Base-by-base conservation (phyloP, 2,113 vertebrate genomes). In the Rhabdomys dilectus region DNA sequence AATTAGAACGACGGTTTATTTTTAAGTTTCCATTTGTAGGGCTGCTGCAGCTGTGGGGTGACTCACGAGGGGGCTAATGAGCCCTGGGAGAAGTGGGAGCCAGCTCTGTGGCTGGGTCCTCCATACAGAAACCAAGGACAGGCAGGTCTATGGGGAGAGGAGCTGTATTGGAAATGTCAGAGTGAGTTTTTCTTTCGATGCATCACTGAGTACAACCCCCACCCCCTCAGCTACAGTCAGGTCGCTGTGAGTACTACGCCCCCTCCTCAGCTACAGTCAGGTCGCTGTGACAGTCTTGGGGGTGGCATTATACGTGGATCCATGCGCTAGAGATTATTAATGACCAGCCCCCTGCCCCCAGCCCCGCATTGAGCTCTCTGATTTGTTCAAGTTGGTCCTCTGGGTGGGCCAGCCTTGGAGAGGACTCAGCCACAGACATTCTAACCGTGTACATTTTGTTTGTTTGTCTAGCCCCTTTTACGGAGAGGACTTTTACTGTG, bases 401-500 rank as follows among this genome's bases (percentile, higher is more conserved):
- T 26, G 60, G 75, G 31, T 13, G 7, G 4, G 21, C 29, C 16
- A 39, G 66, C 10, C 56, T 26, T 4, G 4, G 42, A 10, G 42
- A 8, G 21, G 39, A 77, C 58, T 17, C 51, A 21, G 34, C 8
- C 19, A 42, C 39, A 7, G 11, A 2, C 13, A 22, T 68, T 77
- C 93, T 95, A 91, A 95, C 72, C 7, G 6, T 48, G 51, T 45
- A 1, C 11, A n/a, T 96, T 95, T 58, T 92, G 86, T 96, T 93
- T 97, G 70, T 98, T 93, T 96, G 78, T 75, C 53, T 96, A 99
- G 99, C 98, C 99, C 99, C 7, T 99, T 99, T 98, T 99, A 99
- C 1, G 99, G 99, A 93, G 99, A 99, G 98, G 99, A 99, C 98
- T 99, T 99, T 98, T 99, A 99, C 98, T 99, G 99, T 98, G 99